phyloP scores from a whole-genome alignment of 2,797 vertebrate species.

The Amblyopsis hoosieri region DNA sequence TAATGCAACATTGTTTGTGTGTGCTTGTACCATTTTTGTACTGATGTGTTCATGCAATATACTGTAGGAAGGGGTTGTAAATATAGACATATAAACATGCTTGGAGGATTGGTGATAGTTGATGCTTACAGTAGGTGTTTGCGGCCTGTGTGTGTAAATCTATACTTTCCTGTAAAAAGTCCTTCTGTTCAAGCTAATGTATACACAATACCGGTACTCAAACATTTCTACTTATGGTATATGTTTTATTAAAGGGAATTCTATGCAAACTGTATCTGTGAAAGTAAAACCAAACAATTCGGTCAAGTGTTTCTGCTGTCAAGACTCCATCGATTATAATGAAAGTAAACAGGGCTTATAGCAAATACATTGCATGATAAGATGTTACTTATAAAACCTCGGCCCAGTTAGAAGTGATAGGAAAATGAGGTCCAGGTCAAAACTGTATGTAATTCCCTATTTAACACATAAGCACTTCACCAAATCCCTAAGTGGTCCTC shows the following conservation, averaged over 20 bases:
- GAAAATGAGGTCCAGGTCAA: no score
- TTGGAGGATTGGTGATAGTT: neutral
- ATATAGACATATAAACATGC: neutral
- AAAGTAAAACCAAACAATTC: no score
- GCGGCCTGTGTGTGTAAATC: constrained; percentile 4
- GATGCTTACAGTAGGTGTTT: neutral
- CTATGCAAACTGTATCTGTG: no score
- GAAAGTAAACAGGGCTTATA: no score
- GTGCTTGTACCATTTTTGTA: neutral
- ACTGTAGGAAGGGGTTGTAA: neutral
- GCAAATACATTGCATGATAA: no score
- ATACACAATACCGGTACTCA: constrained; percentile 1
- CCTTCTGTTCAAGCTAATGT: neutral
- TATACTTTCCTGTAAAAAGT: neutral
- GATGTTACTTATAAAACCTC: no score
- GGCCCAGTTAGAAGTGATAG: no score
- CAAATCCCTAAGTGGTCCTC: constrained; percentile 8
- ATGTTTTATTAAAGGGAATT: neutral
- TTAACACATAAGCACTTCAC: constrained; percentile 35
- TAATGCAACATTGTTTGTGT: constrained; percentile 13
- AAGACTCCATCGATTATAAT: no score
- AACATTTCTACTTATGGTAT: constrained; percentile 9
- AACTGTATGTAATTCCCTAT: neutral
- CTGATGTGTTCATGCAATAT: neutral
- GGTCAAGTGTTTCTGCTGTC: no score